phyloP scores from a whole-genome alignment of 1,140 invertebrate species.

The Agrypnia vestita region DNA sequence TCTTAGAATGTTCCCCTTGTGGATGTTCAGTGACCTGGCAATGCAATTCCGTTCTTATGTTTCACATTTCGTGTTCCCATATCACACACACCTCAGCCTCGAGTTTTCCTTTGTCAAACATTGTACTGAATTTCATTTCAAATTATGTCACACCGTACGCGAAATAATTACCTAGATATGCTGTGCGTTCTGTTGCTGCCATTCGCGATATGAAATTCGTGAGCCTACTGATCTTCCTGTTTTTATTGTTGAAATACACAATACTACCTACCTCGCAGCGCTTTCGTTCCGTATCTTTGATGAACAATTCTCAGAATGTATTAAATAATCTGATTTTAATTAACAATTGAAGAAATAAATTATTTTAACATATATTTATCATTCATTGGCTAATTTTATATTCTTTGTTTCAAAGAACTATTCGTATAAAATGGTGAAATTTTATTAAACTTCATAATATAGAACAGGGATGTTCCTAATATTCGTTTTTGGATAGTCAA shows the following conservation, averaged over 20 bases:
- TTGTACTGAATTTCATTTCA: background rate
- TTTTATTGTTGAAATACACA: background rate
- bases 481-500: too few species aligned
- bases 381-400: too few species aligned
- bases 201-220: slow-evolving; percentile 4
- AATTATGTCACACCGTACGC: background rate
- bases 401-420: too few species aligned
- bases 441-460: too few species aligned
- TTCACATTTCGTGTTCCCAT: background rate
- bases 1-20: slow-evolving; percentile 5
- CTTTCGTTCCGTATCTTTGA: too few species aligned
- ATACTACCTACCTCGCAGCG: background rate
- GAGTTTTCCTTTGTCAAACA: slow-evolving; percentile 31
- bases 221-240: too few species aligned
- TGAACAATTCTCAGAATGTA: too few species aligned
- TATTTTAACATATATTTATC: too few species aligned
- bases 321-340: too few species aligned
- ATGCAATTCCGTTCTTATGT: slow-evolving; percentile 4
- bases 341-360: too few species aligned
- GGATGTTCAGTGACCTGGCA: slow-evolving; percentile 20
- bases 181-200: background rate
- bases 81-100: slow-evolving; percentile 3
- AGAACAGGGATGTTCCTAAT: too few species aligned
- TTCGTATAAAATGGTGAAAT: too few species aligned
- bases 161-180: slow-evolving; percentile 12